These are phyloP conservation scores for Psylliodes chrysocephalus DNA, from an alignment of 2,888 invertebrate species.

Conservation along the genomic window DNA sequence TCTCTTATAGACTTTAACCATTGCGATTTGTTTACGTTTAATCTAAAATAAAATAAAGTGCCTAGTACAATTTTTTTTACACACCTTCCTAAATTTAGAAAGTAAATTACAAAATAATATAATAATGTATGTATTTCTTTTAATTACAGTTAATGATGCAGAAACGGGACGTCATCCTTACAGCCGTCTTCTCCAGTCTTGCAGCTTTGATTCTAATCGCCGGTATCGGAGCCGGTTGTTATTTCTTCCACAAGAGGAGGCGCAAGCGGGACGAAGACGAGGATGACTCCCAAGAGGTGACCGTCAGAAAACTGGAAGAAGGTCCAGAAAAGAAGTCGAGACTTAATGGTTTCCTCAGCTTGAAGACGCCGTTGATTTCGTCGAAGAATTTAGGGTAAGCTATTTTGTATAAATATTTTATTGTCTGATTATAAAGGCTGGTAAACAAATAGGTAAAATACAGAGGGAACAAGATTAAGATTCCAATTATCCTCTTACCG, in stretches of 20 bases:
- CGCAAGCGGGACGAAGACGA: slow-evolving; percentile 66
- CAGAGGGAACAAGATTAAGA: too few relatives aligned
- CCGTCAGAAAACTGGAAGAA: slow-evolving; percentile 58
- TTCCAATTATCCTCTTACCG: too few relatives aligned
- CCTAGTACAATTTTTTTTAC: too few relatives aligned
- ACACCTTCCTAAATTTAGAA: too few relatives aligned
- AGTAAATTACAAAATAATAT: too few relatives aligned
- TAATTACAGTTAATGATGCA: slow-evolving; percentile 74
- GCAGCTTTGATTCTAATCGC: slow-evolving; percentile 70
- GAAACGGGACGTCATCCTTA: slow-evolving; percentile 73
- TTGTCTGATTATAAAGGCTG: too few relatives aligned
- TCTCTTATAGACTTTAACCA: too few relatives aligned
- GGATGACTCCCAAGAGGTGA: slow-evolving; percentile 67
- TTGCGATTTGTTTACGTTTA: too few relatives aligned
- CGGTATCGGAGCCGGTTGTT: slow-evolving; percentile 69
- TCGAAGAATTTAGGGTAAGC: slow-evolving; percentile 80
- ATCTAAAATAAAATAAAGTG: too few relatives aligned
- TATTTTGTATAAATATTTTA: too few relatives aligned
- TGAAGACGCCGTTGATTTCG: slow-evolving; percentile 79
- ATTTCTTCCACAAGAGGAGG: slow-evolving; percentile 67
- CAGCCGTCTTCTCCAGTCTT: slow-evolving; percentile 72
- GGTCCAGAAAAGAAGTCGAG: slow-evolving; percentile 69
- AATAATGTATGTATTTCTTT: too few relatives aligned
- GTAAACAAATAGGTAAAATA: too few relatives aligned
- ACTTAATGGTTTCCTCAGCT: slow-evolving; percentile 74